Evolutionary conservation across 2,888 invertebrate genomes (phyloP).

Genomic region (Cacoxenus indagator): DNA sequence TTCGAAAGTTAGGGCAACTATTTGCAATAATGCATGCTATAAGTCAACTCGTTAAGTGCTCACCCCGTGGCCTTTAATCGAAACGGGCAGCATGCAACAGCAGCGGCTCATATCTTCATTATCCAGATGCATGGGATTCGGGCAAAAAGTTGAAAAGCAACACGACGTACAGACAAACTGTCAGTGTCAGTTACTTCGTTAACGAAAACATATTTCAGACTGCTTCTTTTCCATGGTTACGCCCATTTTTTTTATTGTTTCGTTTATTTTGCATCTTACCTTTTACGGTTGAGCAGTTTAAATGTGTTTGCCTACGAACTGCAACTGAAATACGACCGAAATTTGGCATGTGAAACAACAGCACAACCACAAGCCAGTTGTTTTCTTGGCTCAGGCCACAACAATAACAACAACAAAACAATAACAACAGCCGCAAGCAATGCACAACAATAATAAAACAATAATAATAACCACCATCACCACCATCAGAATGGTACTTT

Average conservation of each 20-base stretch:
- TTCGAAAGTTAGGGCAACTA: neutral
- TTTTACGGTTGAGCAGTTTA: neutral
- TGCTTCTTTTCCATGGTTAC: no score
- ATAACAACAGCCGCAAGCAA: neutral
- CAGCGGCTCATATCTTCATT: constrained; percentile 2
- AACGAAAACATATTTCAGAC: constrained; percentile 7
- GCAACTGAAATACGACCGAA: constrained; percentile 10
- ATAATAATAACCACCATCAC: constrained; percentile 21
- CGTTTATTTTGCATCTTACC: neutral
- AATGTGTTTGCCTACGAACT: constrained; percentile 3
- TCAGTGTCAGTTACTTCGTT: constrained; percentile 1
- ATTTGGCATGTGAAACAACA: neutral
- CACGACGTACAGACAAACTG: neutral
- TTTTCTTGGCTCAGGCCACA: no score
- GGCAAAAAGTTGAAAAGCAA: neutral
- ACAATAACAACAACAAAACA: no score
- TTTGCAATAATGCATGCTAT: neutral
- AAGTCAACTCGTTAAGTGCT: neutral
- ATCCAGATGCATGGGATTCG: neutral
- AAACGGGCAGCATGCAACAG: neutral
- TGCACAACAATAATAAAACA: constrained; percentile 14
- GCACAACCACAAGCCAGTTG: no score
- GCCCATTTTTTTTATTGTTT: neutral
- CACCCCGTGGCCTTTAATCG: neutral
- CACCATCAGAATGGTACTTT: constrained; percentile 18